A percentile compares a stretch with the other conserved stretches of the same genome.
Conservation (phyloP, 1,140 invertebrate genomes). For the Agraylea sexmaculata region DNA sequence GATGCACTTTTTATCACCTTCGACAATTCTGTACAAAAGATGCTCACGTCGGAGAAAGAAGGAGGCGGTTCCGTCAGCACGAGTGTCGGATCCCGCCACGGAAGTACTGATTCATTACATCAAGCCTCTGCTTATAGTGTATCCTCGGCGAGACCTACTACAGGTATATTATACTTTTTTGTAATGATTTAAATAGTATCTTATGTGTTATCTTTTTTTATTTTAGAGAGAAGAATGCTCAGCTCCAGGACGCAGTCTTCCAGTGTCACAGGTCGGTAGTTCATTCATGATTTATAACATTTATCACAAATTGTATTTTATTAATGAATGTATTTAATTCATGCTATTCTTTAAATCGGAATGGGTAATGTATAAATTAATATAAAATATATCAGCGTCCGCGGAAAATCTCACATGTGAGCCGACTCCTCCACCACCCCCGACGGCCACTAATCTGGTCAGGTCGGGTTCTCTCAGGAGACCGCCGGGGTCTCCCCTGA, state of each 20-base stretch:
- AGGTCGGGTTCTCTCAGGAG: conserved; percentile 31
- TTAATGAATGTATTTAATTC: not conserved
- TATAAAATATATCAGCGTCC: conserved; percentile 12
- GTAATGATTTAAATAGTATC: not conserved
- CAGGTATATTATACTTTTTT: conserved; percentile 22
- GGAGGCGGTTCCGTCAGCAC: conserved; percentile 14
- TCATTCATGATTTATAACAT: conserved; percentile 1
- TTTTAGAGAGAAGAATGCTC: conserved; percentile 30
- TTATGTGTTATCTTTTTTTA: conserved; percentile 11
- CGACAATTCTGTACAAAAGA: conserved; percentile 74
- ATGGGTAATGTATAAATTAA: conserved; percentile 15
- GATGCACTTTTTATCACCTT: conserved; percentile 72
- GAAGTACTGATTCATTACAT: conserved; percentile 32
- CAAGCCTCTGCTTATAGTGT: conserved; percentile 24
- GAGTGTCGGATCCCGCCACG: conserved; percentile 19
- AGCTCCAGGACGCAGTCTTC: conserved; percentile 34
- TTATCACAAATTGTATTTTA: not conserved
- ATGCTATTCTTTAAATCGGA: conserved; percentile 4
- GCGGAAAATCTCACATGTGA: conserved; percentile 19
- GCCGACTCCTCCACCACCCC: too few relatives aligned
- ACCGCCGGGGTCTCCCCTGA: conserved; percentile 20
- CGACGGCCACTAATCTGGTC: conserved; percentile 23
- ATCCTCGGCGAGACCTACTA: conserved; percentile 13
- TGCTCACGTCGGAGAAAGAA: conserved; percentile 54
- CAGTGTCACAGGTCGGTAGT: conserved; percentile 36